Evolutionary conservation across 2,888 invertebrate species (phyloP).

Genomic region (Axea sp.): DNA sequence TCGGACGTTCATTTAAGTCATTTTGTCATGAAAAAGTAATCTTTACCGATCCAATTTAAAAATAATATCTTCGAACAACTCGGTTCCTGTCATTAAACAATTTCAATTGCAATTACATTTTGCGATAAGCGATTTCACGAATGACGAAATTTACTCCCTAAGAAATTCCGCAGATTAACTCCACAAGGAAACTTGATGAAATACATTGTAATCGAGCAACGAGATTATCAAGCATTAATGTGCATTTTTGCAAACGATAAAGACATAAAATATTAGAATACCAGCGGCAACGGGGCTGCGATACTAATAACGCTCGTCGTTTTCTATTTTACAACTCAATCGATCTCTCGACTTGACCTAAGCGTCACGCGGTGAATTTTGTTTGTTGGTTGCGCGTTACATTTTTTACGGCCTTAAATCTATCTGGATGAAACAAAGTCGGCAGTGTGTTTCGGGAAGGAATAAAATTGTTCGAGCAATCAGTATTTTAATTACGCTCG

Average conservation of each 20-base stretch:
- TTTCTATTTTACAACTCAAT: slow-evolving; percentile 35
- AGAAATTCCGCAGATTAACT: slow-evolving; percentile 8
- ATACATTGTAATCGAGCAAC: slow-evolving; percentile 23
- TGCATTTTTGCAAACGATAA: slow-evolving; percentile 27
- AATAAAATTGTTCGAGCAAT: slow-evolving; percentile 35
- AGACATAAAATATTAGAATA: slow-evolving; percentile 21
- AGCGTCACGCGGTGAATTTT: slow-evolving; percentile 18
- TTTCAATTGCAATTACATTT: slow-evolving; percentile 11
- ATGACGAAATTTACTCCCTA: slow-evolving; percentile 6
- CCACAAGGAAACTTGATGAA: slow-evolving; percentile 8
- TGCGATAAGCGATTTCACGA: slow-evolving; percentile 13
- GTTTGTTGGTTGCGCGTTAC: slow-evolving; percentile 25
- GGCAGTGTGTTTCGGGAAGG: slow-evolving; percentile 11
- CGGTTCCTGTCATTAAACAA: slow-evolving; percentile 7
- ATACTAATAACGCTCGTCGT: neutral
- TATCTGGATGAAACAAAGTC: slow-evolving; percentile 22
- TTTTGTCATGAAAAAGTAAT: no score
- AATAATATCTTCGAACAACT: slow-evolving; percentile 5
- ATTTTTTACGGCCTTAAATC: slow-evolving; percentile 39
- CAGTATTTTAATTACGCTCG: slow-evolving; percentile 40
- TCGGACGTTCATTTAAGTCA: no score
- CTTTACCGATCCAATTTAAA: slow-evolving; percentile 13
- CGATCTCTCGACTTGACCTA: slow-evolving; percentile 29
- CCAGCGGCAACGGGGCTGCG: slow-evolving; percentile 12
- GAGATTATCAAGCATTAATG: slow-evolving; percentile 27